phyloP scores from a whole-genome alignment of 2,113 vertebrate genomes.

The Oplegnathus fasciatus region DNA sequence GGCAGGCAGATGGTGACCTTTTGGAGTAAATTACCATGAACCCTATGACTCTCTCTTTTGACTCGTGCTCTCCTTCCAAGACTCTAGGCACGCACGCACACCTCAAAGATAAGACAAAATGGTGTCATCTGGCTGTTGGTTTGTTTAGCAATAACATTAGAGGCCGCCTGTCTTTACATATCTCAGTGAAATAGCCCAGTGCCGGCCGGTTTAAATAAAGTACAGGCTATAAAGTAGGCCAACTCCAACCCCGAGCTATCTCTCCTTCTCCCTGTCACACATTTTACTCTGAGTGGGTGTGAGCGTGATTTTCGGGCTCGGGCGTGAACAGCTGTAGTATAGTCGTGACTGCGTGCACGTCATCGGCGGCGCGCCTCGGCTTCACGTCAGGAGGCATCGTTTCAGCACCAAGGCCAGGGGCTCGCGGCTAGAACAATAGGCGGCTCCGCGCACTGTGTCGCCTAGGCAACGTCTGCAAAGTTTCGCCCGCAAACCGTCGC shows the following conservation, averaged over 20 bases:
- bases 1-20: conserved; percentile 85
- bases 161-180: not conserved
- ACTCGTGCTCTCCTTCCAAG: not conserved
- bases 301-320: conserved; percentile 64
- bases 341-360: conserved; percentile 77
- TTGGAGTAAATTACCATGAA: conserved; percentile 82
- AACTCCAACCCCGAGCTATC: conserved; percentile 73
- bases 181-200: conserved; percentile 23
- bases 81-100: not conserved
- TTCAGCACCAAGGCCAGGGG: conserved; percentile 88
- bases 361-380: conserved; percentile 59
- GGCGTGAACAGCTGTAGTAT: conserved; percentile 76
- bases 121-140: not conserved
- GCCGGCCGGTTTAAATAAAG: conserved; percentile 50
- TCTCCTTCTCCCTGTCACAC: conserved; percentile 63
- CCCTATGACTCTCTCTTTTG: conserved; percentile 65
- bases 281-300: conserved; percentile 68
- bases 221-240: conserved; percentile 77
- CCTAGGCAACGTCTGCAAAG: conserved; percentile 64
- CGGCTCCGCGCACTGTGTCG: conserved; percentile 67
- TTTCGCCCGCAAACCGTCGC: conserved; percentile 8
- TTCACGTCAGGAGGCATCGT: conserved; percentile 66
- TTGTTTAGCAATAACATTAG: not conserved
- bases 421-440: conserved; percentile 85
- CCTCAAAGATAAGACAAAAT: not conserved